Evolutionary conservation across 2,888 invertebrate species (phyloP), one percentile per base, ranked within the genome.

Genomic region (Mantis religiosa): DNA sequence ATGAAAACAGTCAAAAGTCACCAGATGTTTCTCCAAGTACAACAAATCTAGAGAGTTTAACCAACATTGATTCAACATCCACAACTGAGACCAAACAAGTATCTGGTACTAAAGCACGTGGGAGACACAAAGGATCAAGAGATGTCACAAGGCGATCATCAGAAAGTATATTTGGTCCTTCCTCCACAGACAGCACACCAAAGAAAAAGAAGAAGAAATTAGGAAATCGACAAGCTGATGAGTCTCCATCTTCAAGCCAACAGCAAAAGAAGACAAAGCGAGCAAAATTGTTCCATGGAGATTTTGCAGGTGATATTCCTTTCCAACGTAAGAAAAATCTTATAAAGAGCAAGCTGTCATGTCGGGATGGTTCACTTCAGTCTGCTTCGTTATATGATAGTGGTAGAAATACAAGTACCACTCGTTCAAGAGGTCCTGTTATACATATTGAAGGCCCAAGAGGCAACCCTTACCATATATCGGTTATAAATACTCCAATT

Each of bases 361-460:
- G 30, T 86, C 86, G 86, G 54, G 86, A 86, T 71, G 82, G 87
- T 71, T 28, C 88, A 28, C 34, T 88, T 28, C 88, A 88, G 27
- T 27, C 89, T 28, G 91, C 91, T 28, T 90, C 90, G 83, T 90
- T 90, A 28, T 91, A 91, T 89, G 91, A 92, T 88, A 91, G 90
- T 86, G 89, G 90, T 14, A 91, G 90, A 86, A 90, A 90, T 84
- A 89, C 90, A 28, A 90, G 90, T 87, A 87, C 28, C 34, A 83
- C 89, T 87, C 90, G 90, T 71, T 96, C 96, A 2, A 94, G 96
- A 90, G 97, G 97, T 28, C 97, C 97, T 0, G 97, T 97, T 91
- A 95, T 98, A 91, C 96, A 97, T 92, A 95, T 97, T 71, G 95
- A 95, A 89, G 96, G 97, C 0, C 96, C 96, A 4, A 94, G 95